Conservation (phyloP, 1,140 invertebrate genomes). For the Homalodisca vitripennis region DNA sequence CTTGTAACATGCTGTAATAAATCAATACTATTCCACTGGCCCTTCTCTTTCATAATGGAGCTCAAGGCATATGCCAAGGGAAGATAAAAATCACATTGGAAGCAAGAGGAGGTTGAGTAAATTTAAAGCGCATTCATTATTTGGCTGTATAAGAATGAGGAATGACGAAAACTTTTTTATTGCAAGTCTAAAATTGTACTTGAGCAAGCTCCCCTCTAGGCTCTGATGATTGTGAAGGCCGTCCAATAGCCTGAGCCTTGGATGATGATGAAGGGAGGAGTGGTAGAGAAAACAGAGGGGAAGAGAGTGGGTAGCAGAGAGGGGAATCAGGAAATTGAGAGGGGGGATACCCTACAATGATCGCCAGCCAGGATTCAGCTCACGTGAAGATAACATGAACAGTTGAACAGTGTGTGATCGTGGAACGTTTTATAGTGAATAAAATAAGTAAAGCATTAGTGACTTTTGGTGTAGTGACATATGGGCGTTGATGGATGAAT, state of each 20-base stretch:
- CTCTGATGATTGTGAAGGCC: slow-evolving; percentile 25
- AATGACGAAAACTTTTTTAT: slow-evolving; percentile 20
- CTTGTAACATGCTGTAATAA: too few relatives aligned
- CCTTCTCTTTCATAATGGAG: too few relatives aligned
- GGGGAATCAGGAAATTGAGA: slow-evolving; percentile 33
- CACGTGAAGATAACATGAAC: slow-evolving; percentile 24
- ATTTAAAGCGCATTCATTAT: too few relatives aligned
- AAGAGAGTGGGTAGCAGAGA: slow-evolving; percentile 22
- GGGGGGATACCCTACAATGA: slow-evolving; percentile 32
- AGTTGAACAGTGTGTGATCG: background rate
- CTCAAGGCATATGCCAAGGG: too few relatives aligned
- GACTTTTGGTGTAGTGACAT: background rate
- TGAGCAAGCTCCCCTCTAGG: slow-evolving; percentile 27
- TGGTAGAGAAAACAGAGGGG: slow-evolving; percentile 27
- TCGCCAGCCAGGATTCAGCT: slow-evolving; percentile 30
- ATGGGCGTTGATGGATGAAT: background rate
- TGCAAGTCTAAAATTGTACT: slow-evolving; percentile 30
- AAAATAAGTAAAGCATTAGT: background rate
- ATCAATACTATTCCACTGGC: too few relatives aligned
- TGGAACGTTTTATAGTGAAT: background rate
- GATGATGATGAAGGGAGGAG: slow-evolving; percentile 25
- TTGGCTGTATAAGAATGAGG: too few relatives aligned
- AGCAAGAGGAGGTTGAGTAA: too few relatives aligned
- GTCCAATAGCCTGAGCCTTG: slow-evolving; percentile 15
- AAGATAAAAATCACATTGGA: too few relatives aligned